Conservation (phyloP, 2,888 invertebrate genomes). For the Stenotaenia linearis region DNA sequence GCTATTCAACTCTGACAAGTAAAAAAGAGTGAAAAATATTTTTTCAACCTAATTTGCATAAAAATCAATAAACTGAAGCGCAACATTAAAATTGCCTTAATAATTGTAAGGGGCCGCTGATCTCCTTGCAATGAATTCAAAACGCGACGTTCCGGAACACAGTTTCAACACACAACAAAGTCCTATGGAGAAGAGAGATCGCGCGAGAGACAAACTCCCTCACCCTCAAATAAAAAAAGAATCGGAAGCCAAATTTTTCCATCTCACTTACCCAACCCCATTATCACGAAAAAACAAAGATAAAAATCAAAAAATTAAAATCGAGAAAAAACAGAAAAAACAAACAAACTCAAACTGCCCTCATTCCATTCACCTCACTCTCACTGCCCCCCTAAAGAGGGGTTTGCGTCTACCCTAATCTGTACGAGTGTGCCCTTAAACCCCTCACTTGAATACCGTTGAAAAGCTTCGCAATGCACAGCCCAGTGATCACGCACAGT, state of each 20-base stretch:
- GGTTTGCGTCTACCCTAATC: constrained; percentile 6
- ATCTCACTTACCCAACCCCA: too few species aligned
- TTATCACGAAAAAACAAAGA: neutral
- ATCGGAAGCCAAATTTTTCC: neutral
- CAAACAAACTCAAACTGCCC: neutral
- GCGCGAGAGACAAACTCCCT: neutral
- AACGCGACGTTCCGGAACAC: neutral
- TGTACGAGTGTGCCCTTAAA: neutral
- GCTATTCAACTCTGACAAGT: too few species aligned
- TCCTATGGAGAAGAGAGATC: neutral
- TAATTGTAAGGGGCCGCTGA: neutral
- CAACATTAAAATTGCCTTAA: neutral
- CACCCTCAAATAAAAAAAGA: neutral
- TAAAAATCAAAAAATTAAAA: too few species aligned
- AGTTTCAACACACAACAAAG: neutral
- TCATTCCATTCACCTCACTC: neutral
- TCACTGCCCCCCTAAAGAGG: neutral
- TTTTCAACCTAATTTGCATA: neutral
- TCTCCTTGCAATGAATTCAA: constrained; percentile 1
- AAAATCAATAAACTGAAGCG: neutral
- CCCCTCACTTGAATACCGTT: constrained; percentile 13
- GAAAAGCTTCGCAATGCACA: neutral
- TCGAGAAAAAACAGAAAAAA: too few species aligned
- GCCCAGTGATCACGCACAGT: constrained; percentile 10
- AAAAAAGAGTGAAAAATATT: neutral